Base-by-base conservation (phyloP, 2,888 invertebrate species). In the Automeris io region DNA sequence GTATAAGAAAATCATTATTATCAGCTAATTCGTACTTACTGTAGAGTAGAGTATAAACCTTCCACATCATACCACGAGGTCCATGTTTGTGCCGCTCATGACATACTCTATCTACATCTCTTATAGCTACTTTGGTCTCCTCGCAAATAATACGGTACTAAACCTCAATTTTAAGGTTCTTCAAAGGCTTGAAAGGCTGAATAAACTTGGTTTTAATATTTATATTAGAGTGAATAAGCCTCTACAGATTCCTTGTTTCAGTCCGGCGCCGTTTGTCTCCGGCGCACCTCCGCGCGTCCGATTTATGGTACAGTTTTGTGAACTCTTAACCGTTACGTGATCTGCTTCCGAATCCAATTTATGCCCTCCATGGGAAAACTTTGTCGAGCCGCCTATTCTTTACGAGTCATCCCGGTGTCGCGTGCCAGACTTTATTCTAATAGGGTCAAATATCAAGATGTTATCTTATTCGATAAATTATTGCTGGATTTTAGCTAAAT, bases 321-420 rank as follows among this genome's bases (percentile, higher is more conserved):
- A 86, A 83, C 86, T 85, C 82, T 80, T 81, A 83, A 82, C 82
- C 81, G 80, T 85, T 85, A 86, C 86, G 85, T 86, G 85, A 85
- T 83, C 83, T 78, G 83, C 78, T 85, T 85, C 83, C 81, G 83
- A 82, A 82, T 73, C 80, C 79, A 82, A 86, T 86, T 86, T 86
- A 86, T 85, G 72, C 69, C 71, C 72, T 83, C 80, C 75, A 74
- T 75, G 82, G 82, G 80, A 78, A 75, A 81, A 83, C 67, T 85
- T 83, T 58, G 61, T 64, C 60, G 62, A 58, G 62, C 57, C 67
- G 74, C 72, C 79, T 75, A 81, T 83, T 78, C 79, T 83, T 85
- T 82, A 85, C 80, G 81, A 77, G 65, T 73, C 70, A 70, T 76
- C 72, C 68, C 54, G 54, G 61, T 63, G 70, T 65, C 61, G 61